Conservation (phyloP, 2,113 vertebrate genomes). For the Barbus barbus region DNA sequence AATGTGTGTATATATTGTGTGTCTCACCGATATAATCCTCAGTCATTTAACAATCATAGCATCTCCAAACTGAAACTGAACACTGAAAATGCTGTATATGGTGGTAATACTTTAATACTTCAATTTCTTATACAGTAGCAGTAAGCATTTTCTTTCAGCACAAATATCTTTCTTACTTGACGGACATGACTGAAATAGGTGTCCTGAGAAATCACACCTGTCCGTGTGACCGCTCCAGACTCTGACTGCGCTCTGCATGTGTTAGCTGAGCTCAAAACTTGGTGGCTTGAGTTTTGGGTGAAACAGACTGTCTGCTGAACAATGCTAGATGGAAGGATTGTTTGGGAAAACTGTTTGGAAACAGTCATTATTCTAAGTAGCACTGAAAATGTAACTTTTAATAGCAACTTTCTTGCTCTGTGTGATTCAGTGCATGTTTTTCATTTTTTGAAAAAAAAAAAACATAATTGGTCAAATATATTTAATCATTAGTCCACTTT, state of each 20-base stretch:
- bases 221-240: background rate
- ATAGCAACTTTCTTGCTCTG: background rate
- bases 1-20: background rate
- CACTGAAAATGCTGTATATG: background rate
- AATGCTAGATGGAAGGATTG: background rate
- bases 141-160: background rate
- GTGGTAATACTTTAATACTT: background rate
- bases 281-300: background rate
- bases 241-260: background rate
- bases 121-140: too few species aligned
- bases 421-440: too few species aligned
- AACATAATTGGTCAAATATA: too few species aligned
- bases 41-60: conserved; percentile 1
- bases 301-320: background rate
- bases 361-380: too few species aligned
- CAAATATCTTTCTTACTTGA: background rate
- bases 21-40: background rate
- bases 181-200: background rate
- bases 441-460: too few species aligned
- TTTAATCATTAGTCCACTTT: too few species aligned
- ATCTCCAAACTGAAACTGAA: background rate
- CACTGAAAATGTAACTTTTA: too few species aligned
- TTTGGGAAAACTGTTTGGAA: background rate
- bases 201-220: background rate
- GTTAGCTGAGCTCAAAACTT: background rate